A percentile compares a stretch with the other conserved stretches of the same genome.
These are phyloP conservation scores for Calliopum simillimum DNA, from an alignment of 2,888 invertebrate species.

Conservation along the genomic window DNA sequence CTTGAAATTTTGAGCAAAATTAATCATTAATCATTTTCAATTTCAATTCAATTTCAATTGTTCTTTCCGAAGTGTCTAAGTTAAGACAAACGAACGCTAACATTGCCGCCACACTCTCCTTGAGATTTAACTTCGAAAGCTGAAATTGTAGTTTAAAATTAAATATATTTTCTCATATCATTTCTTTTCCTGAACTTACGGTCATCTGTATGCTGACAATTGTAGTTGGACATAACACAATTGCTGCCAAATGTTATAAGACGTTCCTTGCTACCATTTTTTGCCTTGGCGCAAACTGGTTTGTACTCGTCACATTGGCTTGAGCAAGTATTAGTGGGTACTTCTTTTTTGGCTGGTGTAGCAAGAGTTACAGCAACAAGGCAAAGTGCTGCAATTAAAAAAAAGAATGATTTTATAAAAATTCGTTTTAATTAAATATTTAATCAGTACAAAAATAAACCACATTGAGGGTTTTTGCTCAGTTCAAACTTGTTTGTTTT, in stretches of 20 bases:
- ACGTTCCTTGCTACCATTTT: constrained; percentile 59
- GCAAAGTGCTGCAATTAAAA: constrained; percentile 52
- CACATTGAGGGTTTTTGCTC: neutral
- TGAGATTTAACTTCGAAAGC: constrained; percentile 57
- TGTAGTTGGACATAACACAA: constrained; percentile 64
- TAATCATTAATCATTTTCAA: too few relatives aligned
- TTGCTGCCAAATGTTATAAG: constrained; percentile 62
- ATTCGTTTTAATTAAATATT: neutral
- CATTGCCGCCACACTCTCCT: constrained; percentile 64
- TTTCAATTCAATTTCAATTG: too few relatives aligned
- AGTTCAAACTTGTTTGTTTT: too few relatives aligned
- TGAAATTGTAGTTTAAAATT: constrained; percentile 40
- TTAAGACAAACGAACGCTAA: constrained; percentile 64
- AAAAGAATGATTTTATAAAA: neutral
- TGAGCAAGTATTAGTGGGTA: constrained; percentile 48
- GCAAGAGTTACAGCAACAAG: constrained; percentile 53
- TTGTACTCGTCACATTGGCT: constrained; percentile 56
- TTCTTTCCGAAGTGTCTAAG: neutral
- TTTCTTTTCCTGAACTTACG: constrained; percentile 52
- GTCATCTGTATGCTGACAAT: constrained; percentile 63
- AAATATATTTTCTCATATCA: neutral
- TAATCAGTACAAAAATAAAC: neutral
- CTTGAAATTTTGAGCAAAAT: constrained; percentile 39
- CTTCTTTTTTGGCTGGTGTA: constrained; percentile 56
- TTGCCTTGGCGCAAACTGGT: constrained; percentile 61